Conservation (phyloP, 2,113 vertebrate species). For the Cichladusa arquata region DNA sequence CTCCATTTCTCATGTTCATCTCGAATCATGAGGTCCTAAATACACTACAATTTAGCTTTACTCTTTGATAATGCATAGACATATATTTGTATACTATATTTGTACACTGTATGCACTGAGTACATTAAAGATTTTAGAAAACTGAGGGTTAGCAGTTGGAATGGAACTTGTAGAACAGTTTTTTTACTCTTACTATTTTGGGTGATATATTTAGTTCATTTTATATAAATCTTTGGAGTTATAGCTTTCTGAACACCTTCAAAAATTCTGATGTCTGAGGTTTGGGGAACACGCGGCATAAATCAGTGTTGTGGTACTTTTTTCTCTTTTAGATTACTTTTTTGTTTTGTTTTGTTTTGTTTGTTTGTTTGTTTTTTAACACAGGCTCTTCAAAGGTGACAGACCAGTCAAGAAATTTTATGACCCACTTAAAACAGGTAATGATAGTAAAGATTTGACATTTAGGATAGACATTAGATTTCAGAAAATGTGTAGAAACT, state of each 20-base stretch:
- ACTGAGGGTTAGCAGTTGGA: not conserved
- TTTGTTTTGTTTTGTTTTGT: not conserved
- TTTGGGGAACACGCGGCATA: not conserved
- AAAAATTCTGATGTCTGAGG: not conserved
- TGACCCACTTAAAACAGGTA: not conserved
- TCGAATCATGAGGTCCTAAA: not conserved
- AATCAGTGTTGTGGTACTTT: not conserved
- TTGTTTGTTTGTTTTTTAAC: not conserved
- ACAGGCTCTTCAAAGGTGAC: not conserved
- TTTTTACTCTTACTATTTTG: not conserved
- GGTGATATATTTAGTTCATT: not conserved
- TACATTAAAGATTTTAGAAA: not conserved
- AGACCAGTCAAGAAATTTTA: not conserved
- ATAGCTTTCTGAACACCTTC: not conserved
- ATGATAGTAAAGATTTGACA: not conserved
- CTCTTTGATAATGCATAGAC: not conserved
- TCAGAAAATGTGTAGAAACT: not conserved
- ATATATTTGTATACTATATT: not conserved
- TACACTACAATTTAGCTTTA: not conserved
- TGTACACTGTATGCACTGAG: not conserved
- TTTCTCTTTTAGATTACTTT: no score
- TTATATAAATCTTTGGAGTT: not conserved
- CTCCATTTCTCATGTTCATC: not conserved
- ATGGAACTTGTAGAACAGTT: not conserved
- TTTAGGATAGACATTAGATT: not conserved